Evolutionary conservation across 2,113 vertebrate species (phyloP).

Genomic region (Hylia prasina): DNA sequence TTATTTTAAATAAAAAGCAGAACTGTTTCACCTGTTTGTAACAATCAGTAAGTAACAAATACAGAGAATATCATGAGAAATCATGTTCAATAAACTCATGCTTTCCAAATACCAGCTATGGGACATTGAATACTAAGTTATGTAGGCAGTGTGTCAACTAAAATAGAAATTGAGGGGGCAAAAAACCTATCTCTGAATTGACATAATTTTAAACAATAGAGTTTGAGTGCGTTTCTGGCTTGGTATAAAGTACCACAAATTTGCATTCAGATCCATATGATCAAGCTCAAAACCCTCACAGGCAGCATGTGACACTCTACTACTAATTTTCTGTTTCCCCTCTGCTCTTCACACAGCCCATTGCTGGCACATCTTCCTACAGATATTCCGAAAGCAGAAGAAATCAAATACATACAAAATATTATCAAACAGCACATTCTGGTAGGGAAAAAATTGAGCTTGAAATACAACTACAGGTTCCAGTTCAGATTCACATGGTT

Average conservation of each 20-base stretch:
- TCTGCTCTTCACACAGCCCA: not conserved
- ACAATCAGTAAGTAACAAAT: not conserved
- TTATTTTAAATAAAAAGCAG: not conserved
- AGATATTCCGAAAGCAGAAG: not conserved
- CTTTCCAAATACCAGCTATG: conserved; percentile 16
- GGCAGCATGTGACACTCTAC: conserved; percentile 29
- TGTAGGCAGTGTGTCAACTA: not conserved
- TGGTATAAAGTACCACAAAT: not conserved
- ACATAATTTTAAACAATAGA: not conserved
- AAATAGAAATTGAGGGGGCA: not conserved
- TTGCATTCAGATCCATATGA: conserved; percentile 23
- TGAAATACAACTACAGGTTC: not conserved
- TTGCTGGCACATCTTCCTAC: not conserved
- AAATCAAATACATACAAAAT: not conserved
- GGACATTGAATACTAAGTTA: not conserved
- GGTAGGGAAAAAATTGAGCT: not conserved
- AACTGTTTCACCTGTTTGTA: not conserved
- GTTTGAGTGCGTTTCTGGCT: not conserved
- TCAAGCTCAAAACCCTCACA: not conserved
- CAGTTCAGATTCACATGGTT: not conserved
- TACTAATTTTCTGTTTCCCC: not conserved
- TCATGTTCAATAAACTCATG: conserved; percentile 11
- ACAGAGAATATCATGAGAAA: not conserved
- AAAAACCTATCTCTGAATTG: not conserved
- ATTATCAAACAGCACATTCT: not conserved